These are phyloP conservation scores for Oenanthe melanoleuca DNA, from an alignment of 2,113 vertebrate genomes.

Conservation along the genomic window DNA sequence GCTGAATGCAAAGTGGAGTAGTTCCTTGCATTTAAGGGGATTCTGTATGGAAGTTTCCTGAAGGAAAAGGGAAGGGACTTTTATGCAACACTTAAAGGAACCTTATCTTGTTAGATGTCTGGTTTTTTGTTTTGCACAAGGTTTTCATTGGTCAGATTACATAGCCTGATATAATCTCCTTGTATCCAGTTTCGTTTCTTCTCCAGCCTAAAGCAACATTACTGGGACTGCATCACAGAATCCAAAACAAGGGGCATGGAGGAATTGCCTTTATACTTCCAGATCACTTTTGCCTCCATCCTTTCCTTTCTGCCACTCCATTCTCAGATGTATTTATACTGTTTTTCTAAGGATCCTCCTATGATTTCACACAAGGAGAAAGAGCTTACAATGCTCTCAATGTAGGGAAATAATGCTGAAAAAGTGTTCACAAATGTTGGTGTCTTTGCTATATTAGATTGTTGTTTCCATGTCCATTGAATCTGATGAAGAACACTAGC, in stretches of 20 bases:
- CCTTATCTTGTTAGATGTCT: neutral
- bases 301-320: neutral
- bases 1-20: neutral
- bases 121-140: neutral
- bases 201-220: neutral
- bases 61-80: neutral
- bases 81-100: neutral
- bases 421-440: neutral
- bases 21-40: neutral
- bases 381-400: neutral
- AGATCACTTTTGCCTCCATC: neutral
- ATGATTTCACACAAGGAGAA: neutral
- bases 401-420: neutral
- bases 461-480: neutral
- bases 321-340: neutral
- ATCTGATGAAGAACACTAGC: neutral
- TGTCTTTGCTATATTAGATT: neutral
- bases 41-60: neutral
- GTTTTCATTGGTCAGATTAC: neutral
- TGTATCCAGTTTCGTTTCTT: neutral
- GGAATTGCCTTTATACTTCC: neutral
- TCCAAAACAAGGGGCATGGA: neutral
- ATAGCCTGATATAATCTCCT: neutral
- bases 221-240: accelerated
- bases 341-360: neutral